These are phyloP conservation scores for Drosophila grimshawi DNA, from an alignment of 1,140 invertebrate genomes.

Conservation along the genomic window DNA sequence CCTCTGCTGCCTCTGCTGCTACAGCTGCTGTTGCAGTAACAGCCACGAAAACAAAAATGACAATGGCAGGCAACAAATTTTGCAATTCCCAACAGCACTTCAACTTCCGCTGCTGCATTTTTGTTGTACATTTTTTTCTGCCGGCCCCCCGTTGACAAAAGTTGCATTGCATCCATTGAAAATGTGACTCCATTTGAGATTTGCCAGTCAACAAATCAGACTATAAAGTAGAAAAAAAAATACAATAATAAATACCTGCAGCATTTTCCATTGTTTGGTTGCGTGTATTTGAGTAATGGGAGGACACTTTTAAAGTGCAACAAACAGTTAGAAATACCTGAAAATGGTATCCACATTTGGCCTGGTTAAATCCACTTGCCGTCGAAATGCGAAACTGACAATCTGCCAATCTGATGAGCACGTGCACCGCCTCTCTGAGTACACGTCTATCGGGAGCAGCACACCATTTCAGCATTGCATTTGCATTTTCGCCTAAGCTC, in stretches of 20 bases:
- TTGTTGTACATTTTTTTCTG: slow-evolving; percentile 18
- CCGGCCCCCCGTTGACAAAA: slow-evolving; percentile 58
- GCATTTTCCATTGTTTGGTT: slow-evolving; percentile 42
- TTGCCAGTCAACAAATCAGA: slow-evolving; percentile 46
- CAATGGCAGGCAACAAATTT: slow-evolving; percentile 81
- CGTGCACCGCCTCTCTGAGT: slow-evolving; percentile 20
- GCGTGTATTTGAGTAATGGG: slow-evolving; percentile 53
- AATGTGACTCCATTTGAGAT: slow-evolving; percentile 82
- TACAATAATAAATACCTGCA: slow-evolving; percentile 55
- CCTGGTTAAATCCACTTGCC: slow-evolving; percentile 35
- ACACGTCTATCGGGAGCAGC: slow-evolving; percentile 33
- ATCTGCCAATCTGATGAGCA: slow-evolving; percentile 31
- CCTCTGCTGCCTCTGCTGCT: not conserved
- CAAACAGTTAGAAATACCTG: slow-evolving; percentile 37
- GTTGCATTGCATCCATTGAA: slow-evolving; percentile 63
- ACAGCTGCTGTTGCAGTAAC: slow-evolving; percentile 1
- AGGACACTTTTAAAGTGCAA: slow-evolving; percentile 55
- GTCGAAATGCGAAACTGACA: slow-evolving; percentile 32
- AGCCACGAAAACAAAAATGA: slow-evolving; percentile 75
- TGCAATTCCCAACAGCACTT: slow-evolving; percentile 80
- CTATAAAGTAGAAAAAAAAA: slow-evolving; percentile 10
- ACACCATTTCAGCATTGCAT: slow-evolving; percentile 43
- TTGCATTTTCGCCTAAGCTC: slow-evolving; percentile 71
- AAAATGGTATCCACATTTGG: slow-evolving; percentile 28
- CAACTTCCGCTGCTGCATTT: slow-evolving; percentile 70